Evolutionary conservation across 2,113 vertebrate genomes (phyloP).

Genomic region (Otis tarda): DNA sequence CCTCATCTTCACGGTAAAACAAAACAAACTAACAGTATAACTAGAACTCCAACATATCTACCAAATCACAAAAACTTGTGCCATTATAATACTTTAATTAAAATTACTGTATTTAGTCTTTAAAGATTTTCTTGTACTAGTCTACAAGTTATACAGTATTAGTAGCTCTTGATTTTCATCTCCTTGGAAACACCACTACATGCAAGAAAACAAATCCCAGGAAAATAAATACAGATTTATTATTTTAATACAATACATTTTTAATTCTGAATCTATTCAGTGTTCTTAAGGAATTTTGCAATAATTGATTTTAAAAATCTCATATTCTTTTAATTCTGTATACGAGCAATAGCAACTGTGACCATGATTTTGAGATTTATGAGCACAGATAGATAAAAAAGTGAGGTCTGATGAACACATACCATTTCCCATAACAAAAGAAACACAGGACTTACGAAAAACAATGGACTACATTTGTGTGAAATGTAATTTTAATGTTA

Average conservation of each 20-base stretch:
- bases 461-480: not conserved
- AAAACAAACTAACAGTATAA: not conserved
- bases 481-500: not conserved
- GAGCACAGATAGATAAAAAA: not conserved
- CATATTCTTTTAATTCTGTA: not conserved
- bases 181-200: constrained; percentile 68
- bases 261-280: not conserved
- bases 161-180: constrained; percentile 28
- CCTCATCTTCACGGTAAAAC: not conserved
- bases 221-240: constrained; percentile 7
- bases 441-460: not conserved
- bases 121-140: not conserved
- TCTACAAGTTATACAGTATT: not conserved
- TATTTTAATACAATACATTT: not conserved
- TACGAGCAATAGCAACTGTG: not conserved
- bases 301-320: not conserved
- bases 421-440: not conserved
- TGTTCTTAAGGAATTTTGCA: not conserved
- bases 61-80: not conserved
- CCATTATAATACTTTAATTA: not conserved
- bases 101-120: not conserved
- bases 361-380: not conserved
- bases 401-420: not conserved
- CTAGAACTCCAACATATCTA: not conserved
- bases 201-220: constrained; percentile 7